phyloP scores from a whole-genome alignment of 2,113 vertebrate species.

The Hippocampus abdominalis region DNA sequence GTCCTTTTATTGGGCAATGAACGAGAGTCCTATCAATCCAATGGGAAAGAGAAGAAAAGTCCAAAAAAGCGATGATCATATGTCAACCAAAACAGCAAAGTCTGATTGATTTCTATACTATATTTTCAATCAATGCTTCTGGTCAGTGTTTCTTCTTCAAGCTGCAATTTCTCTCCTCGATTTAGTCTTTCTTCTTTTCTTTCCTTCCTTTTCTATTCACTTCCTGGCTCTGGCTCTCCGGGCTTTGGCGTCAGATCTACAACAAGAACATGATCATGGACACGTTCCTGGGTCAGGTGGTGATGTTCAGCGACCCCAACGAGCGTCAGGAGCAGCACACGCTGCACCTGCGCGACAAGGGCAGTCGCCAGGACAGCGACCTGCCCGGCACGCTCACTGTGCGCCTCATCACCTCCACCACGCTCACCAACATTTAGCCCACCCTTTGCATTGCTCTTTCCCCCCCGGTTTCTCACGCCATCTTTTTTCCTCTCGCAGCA shows the following conservation, averaged over 20 bases:
- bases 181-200: constrained; percentile 16
- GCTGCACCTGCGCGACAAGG: constrained; percentile 85
- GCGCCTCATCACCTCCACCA: constrained; percentile 79
- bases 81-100: no score
- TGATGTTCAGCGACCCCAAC: constrained; percentile 78
- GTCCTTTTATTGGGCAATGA: no score
- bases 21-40: no score
- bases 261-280: constrained; percentile 87
- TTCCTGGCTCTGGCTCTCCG: neutral
- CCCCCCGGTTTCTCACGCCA: neutral
- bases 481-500: neutral
- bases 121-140: neutral
- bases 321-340: constrained; percentile 85
- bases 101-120: neutral
- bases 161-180: neutral
- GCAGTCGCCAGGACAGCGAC: constrained; percentile 78
- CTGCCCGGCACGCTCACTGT: constrained; percentile 84
- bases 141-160: neutral
- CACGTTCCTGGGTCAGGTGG: constrained; percentile 92
- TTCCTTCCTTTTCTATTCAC: constrained; percentile 4
- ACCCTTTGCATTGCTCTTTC: constrained; percentile 11
- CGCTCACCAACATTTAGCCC: constrained; percentile 81
- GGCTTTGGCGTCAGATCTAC: constrained; percentile 68
- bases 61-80: no score
- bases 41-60: no score